Conservation (phyloP, 2,888 invertebrate genomes). For the Eumacrocentrus americanus region DNA sequence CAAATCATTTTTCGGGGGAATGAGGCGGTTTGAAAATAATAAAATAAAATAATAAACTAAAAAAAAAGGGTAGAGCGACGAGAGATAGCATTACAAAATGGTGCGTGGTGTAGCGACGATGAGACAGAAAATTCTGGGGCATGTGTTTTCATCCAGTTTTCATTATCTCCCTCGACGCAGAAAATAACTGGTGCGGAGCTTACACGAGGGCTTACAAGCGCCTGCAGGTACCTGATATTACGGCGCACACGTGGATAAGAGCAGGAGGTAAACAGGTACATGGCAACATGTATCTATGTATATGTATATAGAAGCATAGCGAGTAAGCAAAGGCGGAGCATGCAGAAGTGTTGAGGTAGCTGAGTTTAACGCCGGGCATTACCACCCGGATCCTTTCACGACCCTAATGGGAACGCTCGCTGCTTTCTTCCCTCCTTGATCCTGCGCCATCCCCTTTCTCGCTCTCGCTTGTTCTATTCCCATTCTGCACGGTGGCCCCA, state of each 20-base stretch:
- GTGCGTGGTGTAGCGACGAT: background rate
- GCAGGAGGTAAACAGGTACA: constrained; percentile 17
- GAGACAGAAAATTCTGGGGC: background rate
- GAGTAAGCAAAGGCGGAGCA: too few species aligned
- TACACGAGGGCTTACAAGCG: constrained; percentile 2
- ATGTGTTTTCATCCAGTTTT: constrained; percentile 20
- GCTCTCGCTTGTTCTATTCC: background rate
- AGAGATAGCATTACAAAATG: background rate
- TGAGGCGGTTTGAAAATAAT: constrained; percentile 3
- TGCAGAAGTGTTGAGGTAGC: constrained; percentile 12
- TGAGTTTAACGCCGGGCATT: constrained; percentile 37
- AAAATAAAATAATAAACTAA: constrained; percentile 9
- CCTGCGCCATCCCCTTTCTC: background rate
- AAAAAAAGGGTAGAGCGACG: background rate
- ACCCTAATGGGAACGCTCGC: constrained; percentile 33
- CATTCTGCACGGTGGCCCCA: constrained; percentile 11
- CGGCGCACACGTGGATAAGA: constrained; percentile 6
- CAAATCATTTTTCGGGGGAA: constrained; percentile 7
- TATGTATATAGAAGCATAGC: too few species aligned
- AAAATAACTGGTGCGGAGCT: constrained; percentile 19
- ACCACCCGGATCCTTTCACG: constrained; percentile 33
- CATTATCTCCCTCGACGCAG: constrained; percentile 6
- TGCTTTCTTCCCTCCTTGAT: constrained; percentile 20
- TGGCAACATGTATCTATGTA: too few species aligned
- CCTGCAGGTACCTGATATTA: constrained; percentile 13